A percentile compares a stretch with the other conserved stretches of the same genome.
Conservation (phyloP, 1,140 invertebrate species). For the roundworm (Caenorhabditis elegans) region DNA sequence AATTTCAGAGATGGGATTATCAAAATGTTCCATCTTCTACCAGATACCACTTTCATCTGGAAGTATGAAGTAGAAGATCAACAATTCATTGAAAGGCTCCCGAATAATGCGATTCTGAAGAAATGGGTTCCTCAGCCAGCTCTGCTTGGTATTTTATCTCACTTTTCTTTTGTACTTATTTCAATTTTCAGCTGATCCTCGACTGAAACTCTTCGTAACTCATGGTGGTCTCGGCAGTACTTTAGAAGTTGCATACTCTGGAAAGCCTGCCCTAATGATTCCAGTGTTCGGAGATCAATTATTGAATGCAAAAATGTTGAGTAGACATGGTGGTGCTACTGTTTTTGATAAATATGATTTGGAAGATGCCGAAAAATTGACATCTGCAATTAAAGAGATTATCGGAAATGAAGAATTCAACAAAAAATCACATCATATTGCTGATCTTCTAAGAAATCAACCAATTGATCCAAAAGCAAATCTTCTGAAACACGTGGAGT, state of each 20-base stretch:
- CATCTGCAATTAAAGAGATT: background rate
- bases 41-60: background rate
- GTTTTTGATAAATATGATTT: conserved; percentile 39
- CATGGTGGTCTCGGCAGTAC: conserved; percentile 53
- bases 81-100: background rate
- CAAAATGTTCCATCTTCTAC: background rate
- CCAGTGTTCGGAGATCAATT: conserved; percentile 53
- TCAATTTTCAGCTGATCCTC: conserved; percentile 50
- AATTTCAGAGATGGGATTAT: conserved; percentile 25
- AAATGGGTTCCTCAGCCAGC: conserved; percentile 22
- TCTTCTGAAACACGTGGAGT: background rate
- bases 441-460: background rate
- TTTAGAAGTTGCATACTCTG: conserved; percentile 48
- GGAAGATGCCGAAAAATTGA: background rate
- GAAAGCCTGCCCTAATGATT: too few species aligned
- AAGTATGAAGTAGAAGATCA: background rate
- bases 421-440: background rate
- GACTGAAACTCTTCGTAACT: conserved; percentile 52
- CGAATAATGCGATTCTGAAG: background rate
- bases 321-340: conserved; percentile 33
- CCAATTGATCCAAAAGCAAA: background rate
- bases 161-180: too few species aligned
- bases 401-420: background rate
- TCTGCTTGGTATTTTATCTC: conserved; percentile 13
- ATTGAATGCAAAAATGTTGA: conserved; percentile 41